Evolutionary conservation across 2,797 vertebrate genomes (phyloP).

Genomic region (Arvicola amphibius): DNA sequence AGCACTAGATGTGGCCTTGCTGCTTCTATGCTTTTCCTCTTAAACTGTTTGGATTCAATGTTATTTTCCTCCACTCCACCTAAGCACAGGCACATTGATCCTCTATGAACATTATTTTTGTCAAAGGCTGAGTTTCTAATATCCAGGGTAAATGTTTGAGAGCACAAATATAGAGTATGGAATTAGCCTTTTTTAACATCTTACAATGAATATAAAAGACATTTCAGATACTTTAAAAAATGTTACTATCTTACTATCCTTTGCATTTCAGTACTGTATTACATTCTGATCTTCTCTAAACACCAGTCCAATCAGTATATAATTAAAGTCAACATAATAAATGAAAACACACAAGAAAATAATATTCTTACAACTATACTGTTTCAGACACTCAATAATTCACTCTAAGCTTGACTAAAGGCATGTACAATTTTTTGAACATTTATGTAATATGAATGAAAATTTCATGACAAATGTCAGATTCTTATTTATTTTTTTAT

Average conservation of each 20-base stretch:
- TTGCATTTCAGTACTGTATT: not conserved
- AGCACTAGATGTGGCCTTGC: not conserved
- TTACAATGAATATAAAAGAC: no score
- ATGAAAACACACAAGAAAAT: not conserved
- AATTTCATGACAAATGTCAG: not conserved
- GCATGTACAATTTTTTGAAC: not conserved
- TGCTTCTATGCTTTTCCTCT: not conserved
- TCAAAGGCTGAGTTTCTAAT: not conserved
- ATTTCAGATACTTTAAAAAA: not conserved
- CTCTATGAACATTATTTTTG: not conserved
- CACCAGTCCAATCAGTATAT: not conserved
- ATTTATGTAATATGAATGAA: not conserved
- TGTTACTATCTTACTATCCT: not conserved
- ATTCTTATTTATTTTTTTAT: not conserved
- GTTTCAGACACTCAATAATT: not conserved
- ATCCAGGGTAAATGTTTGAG: not conserved
- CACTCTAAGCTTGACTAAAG: not conserved
- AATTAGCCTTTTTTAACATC: not conserved
- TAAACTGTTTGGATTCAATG: not conserved
- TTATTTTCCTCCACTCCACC: no score
- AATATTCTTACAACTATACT: not conserved
- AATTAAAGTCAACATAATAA: not conserved
- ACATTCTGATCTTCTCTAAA: not conserved
- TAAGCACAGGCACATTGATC: no score
- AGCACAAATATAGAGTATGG: not conserved